Evolutionary conservation across 37 sponge, comb jelly and placozoan species (phyloP).

Genomic region (Trichoplax adhaerens): DNA sequence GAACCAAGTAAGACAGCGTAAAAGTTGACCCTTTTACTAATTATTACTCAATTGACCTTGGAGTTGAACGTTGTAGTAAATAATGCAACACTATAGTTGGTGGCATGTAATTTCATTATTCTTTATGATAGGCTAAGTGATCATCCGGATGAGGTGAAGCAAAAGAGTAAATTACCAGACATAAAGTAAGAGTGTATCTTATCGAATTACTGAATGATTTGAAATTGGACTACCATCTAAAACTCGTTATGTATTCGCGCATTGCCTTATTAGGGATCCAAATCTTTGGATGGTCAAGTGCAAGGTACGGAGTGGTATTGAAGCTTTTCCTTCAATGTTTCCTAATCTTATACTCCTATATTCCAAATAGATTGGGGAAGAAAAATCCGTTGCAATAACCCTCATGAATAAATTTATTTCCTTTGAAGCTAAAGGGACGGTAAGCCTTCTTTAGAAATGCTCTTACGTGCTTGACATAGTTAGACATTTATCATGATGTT

Average conservation of each 20-base stretch:
- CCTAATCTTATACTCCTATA: not conserved
- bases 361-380: slow-evolving; percentile 15
- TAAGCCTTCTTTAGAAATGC: slow-evolving; percentile 8
- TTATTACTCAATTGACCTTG: not conserved
- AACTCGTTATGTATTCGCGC: not conserved
- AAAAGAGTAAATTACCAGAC: slow-evolving; percentile 85
- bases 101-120: not conserved
- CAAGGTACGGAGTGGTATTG: not conserved
- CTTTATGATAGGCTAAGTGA: slow-evolving; percentile 25
- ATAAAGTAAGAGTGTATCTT: slow-evolving; percentile 43
- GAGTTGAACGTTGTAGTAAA: not conserved
- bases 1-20: slow-evolving; percentile 55
- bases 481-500: not conserved
- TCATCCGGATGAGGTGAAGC: slow-evolving; percentile 54
- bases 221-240: not conserved
- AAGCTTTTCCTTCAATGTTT: not conserved
- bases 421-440: slow-evolving; percentile 45
- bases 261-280: slow-evolving; percentile 52
- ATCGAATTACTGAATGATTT: not conserved
- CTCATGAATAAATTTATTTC: slow-evolving; percentile 82
- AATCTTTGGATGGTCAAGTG: slow-evolving; percentile 94
- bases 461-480: not conserved
- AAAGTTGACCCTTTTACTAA: slow-evolving; percentile 24
- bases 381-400: slow-evolving; percentile 79
- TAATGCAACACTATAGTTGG: not conserved